These are phyloP conservation scores for Hippocampus kuda DNA, from an alignment of 2,797 vertebrate genomes.

Conservation along the genomic window DNA sequence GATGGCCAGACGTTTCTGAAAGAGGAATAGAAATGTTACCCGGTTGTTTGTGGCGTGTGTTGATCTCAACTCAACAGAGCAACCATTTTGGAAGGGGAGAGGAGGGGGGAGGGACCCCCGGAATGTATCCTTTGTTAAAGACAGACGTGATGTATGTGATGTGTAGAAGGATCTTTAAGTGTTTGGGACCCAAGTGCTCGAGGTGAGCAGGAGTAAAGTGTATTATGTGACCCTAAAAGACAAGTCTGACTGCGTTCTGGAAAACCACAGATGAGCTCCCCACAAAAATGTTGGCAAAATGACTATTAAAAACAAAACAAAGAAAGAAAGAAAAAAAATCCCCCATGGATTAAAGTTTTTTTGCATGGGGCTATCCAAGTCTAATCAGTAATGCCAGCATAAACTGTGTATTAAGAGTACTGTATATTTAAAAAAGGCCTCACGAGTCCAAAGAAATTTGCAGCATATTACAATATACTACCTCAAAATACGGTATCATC, in stretches of 20 bases:
- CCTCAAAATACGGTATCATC: constrained; percentile 16
- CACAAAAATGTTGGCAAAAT: constrained; percentile 18
- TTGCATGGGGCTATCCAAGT: constrained; percentile 6
- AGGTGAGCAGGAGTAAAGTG: constrained; percentile 74
- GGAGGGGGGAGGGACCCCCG: constrained; percentile 65
- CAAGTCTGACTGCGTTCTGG: constrained; percentile 37
- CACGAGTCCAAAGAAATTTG: constrained; percentile 15
- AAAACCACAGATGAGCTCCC: constrained; percentile 43
- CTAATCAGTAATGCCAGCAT: constrained; percentile 21
- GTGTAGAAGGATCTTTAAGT: constrained; percentile 58
- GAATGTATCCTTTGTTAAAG: constrained; percentile 66
- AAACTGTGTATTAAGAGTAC: constrained; percentile 19
- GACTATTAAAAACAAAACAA: background rate
- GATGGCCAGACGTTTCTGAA: constrained; percentile 94
- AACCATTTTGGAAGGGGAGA: constrained; percentile 86
- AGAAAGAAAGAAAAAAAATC: background rate
- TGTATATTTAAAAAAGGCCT: constrained; percentile 15
- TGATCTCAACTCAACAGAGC: constrained; percentile 75
- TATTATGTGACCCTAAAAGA: constrained; percentile 59
- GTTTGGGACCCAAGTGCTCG: constrained; percentile 78
- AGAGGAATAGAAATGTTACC: constrained; percentile 74
- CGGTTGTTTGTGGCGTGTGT: constrained; percentile 49
- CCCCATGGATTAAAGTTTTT: background rate
- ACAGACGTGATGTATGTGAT: constrained; percentile 61
- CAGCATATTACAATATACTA: constrained; percentile 9